Evolutionary conservation across 2,797 vertebrate species (phyloP), one percentile per base, ranked within the genome.

Genomic region (Gorsachius magnificus): DNA sequence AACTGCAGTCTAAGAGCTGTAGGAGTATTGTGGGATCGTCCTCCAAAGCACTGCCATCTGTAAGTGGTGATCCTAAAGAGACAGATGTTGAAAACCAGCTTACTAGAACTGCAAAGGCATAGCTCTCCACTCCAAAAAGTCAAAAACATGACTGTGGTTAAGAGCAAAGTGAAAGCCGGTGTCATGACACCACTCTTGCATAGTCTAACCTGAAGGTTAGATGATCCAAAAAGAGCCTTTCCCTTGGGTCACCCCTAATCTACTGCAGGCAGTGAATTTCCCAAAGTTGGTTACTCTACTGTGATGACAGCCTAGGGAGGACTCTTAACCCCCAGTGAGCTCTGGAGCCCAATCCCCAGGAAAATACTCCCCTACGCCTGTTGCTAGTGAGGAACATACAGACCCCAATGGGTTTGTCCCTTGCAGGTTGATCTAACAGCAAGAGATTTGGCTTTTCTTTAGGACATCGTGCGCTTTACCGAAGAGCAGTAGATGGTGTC

Each of bases 271-370:
- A 83, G 17, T 41, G 20, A 77, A 48, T 36, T 41, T 68, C 41
- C 48, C 5, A 0, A 43, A 87, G 66, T 0, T 17, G 43, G 21
- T 82, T 66, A 64, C 12, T 69, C 22, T 38, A 48, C 26, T 0
- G 0, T 38, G 22, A 66, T 6, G 4, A 51, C 18, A 51, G 24
- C 0, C 0, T 45, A 65, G 51, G 10, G 13, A 81, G 25, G 29
- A 45, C 31, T 60, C 28, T 20, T 3, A 77, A 76, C 2, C 8
- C 21, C 3, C 45, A 41, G 15, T 11, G 43, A 78, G 28, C 11
- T 71, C 58, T 36, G 19, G 10, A 66, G 28, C 16, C 38, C 33
- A 25, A 1, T 61, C 2, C 35, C 29, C 48, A 71, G 48, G 31
- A 56, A 74, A 33, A 66, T 4, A n/a, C 0, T 15, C 8, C 13